These are phyloP conservation scores for Crioceris asparagi DNA, from an alignment of 2,888 invertebrate species.

Conservation along the genomic window DNA sequence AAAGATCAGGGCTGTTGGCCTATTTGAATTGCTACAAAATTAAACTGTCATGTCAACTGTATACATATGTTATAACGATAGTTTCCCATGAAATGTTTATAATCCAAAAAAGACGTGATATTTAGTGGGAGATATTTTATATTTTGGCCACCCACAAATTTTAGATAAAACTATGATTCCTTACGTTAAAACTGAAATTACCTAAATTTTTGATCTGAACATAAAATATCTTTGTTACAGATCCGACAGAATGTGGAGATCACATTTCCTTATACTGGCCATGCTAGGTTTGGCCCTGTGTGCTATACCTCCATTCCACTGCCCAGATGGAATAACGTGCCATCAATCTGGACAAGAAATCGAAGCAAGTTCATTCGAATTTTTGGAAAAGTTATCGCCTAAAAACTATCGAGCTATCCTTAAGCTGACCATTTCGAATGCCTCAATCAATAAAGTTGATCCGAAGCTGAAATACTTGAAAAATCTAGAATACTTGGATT, in stretches of 20 bases:
- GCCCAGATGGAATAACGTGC: constrained; percentile 46
- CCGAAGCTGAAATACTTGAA: constrained; percentile 31
- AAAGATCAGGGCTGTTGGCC: no score
- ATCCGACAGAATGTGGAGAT: constrained; percentile 21
- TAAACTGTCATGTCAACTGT: no score
- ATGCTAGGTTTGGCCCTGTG: constrained; percentile 20
- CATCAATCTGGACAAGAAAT: constrained; percentile 57
- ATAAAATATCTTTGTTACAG: constrained; percentile 23
- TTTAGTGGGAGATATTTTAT: no score
- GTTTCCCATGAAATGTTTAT: no score
- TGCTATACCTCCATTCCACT: constrained; percentile 37
- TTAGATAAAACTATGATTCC: no score
- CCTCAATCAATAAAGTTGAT: constrained; percentile 27
- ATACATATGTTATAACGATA: no score
- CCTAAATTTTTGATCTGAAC: no score
- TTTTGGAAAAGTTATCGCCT: constrained; percentile 51
- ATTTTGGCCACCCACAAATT: no score
- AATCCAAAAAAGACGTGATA: no score
- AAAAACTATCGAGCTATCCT: constrained; percentile 28
- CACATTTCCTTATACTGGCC: constrained; percentile 13
- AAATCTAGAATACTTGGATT: constrained; percentile 28
- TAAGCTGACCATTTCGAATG: constrained; percentile 26
- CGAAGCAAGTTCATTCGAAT: constrained; percentile 58
- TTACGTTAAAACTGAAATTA: no score
- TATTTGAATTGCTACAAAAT: no score